Evolutionary conservation across 2,797 vertebrate genomes (phyloP), one percentile per base, ranked within the genome.

Genomic region (Falco naumanni): DNA sequence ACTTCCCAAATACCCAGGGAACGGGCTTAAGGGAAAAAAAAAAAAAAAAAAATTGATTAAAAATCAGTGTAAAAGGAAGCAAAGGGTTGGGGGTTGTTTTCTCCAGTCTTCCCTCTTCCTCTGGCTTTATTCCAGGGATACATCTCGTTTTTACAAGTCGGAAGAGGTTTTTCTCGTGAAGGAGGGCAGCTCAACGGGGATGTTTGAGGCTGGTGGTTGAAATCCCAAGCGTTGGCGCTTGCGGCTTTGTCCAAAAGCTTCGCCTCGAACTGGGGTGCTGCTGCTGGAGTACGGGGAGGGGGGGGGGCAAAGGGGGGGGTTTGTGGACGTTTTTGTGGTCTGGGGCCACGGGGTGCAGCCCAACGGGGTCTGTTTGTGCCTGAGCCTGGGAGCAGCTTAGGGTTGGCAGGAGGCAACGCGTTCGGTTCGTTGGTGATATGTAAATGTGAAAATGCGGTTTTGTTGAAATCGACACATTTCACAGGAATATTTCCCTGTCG

Each of bases 401-500:
- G 65, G 66, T 22, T 75, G 70, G 3, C 0, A 0, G 43, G 41
- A 81, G n/a, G 31, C 19, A 51, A n/a, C 0, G 0, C 11, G 6
- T 14, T 84, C 25, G 2, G 28, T 13, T 51, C 0, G 0, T 8
- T 12, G 39, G 34, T 0, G 12, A 34, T 24, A 7, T 0, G 0
- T 61, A 45, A n/a, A 19, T 3, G 12, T 43, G 20, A 56, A 90
- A 70, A 70, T 0, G 0, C 7, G n/a, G 7, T n/a, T 92, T 61
- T 71, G 28, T 39, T 37, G 22, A 43, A 48, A 77, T 6, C 0
- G 0, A 29, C n/a, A 6, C 19, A 3, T 75, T 93, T 75, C 48
- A 43, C 1, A 0, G 17, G 68, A 63, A 11, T 25, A 10, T 85
- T 76, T 89, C 26, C 56, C 43, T 10, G 18, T 29, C 37, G 37